phyloP scores from a whole-genome alignment of 2,797 vertebrate genomes.

The Sebastes aleutianus region DNA sequence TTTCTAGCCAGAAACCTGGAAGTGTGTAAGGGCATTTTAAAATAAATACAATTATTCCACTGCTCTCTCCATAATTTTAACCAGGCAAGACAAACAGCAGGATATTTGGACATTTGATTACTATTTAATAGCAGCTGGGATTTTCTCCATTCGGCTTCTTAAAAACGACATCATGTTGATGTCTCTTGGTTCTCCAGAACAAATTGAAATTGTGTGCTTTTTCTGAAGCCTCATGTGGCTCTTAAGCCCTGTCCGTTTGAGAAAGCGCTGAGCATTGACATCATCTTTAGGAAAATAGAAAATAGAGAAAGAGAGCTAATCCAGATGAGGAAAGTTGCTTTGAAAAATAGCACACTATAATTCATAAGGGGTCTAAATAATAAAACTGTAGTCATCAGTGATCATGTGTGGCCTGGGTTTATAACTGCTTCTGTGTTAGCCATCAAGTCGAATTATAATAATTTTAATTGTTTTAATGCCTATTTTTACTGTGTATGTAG shows the following conservation, averaged over 20 bases:
- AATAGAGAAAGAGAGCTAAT: conserved; percentile 21
- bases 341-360: conserved; percentile 10
- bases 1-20: conserved; percentile 65
- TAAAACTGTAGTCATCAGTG: not conserved
- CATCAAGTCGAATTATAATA: not conserved
- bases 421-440: not conserved
- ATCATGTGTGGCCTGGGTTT: conserved; percentile 10
- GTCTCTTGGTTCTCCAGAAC: conserved; percentile 31
- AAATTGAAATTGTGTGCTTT: conserved; percentile 60
- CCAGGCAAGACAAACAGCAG: conserved; percentile 68
- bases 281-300: conserved; percentile 39
- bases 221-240: conserved; percentile 36
- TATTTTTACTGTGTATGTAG: not conserved
- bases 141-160: conserved; percentile 51
- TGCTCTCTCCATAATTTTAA: conserved; percentile 62
- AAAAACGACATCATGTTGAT: conserved; percentile 60
- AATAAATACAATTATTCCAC: conserved; percentile 74
- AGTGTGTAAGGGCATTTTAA: conserved; percentile 57
- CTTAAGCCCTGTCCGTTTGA: conserved; percentile 37
- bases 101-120: conserved; percentile 69
- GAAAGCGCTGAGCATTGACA: conserved; percentile 33
- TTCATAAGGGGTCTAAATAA: conserved; percentile 15
- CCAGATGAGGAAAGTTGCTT: not conserved
- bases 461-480: not conserved
- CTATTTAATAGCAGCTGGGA: conserved; percentile 64